Evolutionary conservation across 2,888 invertebrate genomes (phyloP), one percentile per base, ranked within the genome.

Genomic region (Zele albiditarsus): DNA sequence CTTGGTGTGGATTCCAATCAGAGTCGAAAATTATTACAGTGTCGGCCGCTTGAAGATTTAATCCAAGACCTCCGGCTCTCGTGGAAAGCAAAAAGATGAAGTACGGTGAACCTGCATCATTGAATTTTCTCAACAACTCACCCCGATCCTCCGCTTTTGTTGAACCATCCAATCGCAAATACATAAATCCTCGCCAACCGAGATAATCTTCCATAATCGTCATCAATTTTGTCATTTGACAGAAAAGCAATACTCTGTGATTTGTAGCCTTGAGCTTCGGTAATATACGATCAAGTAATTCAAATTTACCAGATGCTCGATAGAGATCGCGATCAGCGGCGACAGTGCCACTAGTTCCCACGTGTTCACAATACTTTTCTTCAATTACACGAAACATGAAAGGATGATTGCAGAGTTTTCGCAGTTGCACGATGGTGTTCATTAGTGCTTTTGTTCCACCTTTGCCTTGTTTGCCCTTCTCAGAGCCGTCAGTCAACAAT

Each of bases 1-100:
- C 99, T 92, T 99, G 99, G 91, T 99, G 99, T 2, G 99, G 99
- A 92, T 99, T 99, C 99, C 99, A 99, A 90, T 99, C 99, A 0
- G 99, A 99, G 90, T 99, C 99, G 89, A 99, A 99, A 82, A 99
- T 99, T 81, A 99, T 93, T 80, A 99, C 99, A 23, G 99, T 99
- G 89, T 99, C 99, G 3, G 99, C 99, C 75, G 97, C 96, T 90
- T 99, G 99, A 83, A 99, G 91, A 92, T 99, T 99, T 82, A 99
- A 93, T 74, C 99, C 99, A 71, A 99, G 93, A 79, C 99, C 99
- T 80, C 99, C 99, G 80, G 99, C 99, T 84, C 99, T 93, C 3
- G 99, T 99, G 42, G 98, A 98, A 82, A 99, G 91, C 87, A 99
- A 91, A 91, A 99, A 99, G 72, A 99, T 92, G 90, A 99, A 99